Evolutionary conservation across 1,140 invertebrate species (phyloP), one percentile per base, ranked within the genome.

Genomic region (Saccostrea cuccullata): DNA sequence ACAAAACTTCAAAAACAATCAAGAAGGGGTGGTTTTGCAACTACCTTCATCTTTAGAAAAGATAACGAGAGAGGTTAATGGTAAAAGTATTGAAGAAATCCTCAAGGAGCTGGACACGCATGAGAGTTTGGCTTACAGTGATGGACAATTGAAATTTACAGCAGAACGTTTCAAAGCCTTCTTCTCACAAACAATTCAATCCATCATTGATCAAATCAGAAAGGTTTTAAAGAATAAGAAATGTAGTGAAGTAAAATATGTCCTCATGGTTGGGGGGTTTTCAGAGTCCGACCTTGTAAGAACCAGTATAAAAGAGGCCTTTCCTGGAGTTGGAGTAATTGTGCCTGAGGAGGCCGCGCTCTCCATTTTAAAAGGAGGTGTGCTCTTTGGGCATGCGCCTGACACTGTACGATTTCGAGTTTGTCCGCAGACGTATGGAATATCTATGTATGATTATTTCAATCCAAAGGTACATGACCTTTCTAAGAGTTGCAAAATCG

Each of bases 241-340:
- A 6, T 55, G 47, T 11, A 20, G 15, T n/a, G 60, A 90, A 26
- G 58, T 91, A 26, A 85, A 82, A 11, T 64, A 73, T 26, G 87
- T 91, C 23, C 15, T 89, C 8, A 70, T 91, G 77, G 88, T 91
- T 56, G 90, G 90, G n/a, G 90, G 88, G 15, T 91, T 89, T 70
- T 82, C 86, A 15, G 86, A 88, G 55, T 88, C 60, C 0, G 47
- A 47, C 47, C 26, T 77, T 17, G 84, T 90, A 8, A 60, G 85
- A 17, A 67, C 56, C 13, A 55, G 17, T 11, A 83, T 90, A 8
- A 84, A 84, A 58, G 56, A 40, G 13, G 26, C 55, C 9, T 89
- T 90, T 87, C 60, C 73, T 2, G 55, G 77, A 17, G 55, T 58
- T 2, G 30, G 0, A 36, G 47, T 90, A 11, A 77, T 90, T 17